Evolutionary conservation across 2,113 vertebrate genomes (phyloP), one percentile per base, ranked within the genome.

Genomic region (Tichodroma muraria): DNA sequence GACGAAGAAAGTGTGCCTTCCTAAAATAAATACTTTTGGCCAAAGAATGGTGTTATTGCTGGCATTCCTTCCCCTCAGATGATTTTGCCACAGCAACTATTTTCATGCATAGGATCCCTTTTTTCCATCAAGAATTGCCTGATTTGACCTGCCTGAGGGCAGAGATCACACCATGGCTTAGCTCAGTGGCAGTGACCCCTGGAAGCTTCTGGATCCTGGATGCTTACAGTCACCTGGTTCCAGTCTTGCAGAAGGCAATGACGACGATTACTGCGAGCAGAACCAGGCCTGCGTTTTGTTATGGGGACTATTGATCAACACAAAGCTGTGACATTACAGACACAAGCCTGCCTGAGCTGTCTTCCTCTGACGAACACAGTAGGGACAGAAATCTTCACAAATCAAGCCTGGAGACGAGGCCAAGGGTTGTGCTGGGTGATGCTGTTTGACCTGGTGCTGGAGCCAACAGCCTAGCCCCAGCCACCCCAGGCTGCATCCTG

Each of bases 251-350:
- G 8, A 52, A 88, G 33, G 30, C 33, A 49, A 27, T 12, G 35
- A 11, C 0, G 0, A 23, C 0, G 2, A 18, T 35, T 8, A 24
- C 10, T 11, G 31, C 0, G 1, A 56, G 59, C 20, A 85, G 60
- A 61, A 49, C 38, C 13, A 20, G 31, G 10, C 20, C 64, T 53
- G 20, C 11, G 6, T 18, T 84, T 75, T 16, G 1, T 80, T 54
- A 24, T 6, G 8, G 31, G 21, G 12, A 18, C 2, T 1, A 20
- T 4, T 42, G 49, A 40, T 57, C 44, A 68, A 28, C 10, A 10
- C 53, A 47, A 68, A 64, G 13, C 27, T 25, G 11, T 9, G 37
- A 50, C 9, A 3, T 15, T 30, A 30, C 35, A 42, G 18, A 30
- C 21, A 13, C 15, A 12, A 31, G 31, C 17, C 54, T 64, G 20